phyloP scores from a whole-genome alignment of 2,797 vertebrate genomes.

The Silurus lanzhouensis region DNA sequence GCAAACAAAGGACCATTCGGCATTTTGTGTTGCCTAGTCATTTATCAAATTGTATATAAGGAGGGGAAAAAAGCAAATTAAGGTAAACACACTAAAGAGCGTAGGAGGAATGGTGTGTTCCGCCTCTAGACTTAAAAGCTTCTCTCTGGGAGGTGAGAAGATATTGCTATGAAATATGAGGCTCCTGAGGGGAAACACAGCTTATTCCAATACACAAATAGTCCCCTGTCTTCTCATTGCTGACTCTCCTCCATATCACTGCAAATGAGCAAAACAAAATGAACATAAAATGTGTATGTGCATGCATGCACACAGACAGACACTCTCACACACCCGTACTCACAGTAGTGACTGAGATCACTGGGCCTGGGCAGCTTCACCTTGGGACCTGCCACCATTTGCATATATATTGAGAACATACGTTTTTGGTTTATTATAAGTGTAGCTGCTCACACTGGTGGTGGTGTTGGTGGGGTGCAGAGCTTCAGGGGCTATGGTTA shows the following conservation, averaged over 20 bases:
- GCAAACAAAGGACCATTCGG: slow-evolving; percentile 33
- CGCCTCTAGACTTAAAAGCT: slow-evolving; percentile 44
- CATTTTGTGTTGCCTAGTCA: slow-evolving; percentile 25
- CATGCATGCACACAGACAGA: slow-evolving; percentile 35
- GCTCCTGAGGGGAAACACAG: slow-evolving; percentile 75
- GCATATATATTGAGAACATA: slow-evolving; percentile 92
- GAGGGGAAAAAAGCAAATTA: slow-evolving; percentile 26
- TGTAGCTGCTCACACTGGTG: slow-evolving; percentile 68
- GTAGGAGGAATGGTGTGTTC: slow-evolving; percentile 55
- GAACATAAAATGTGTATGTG: slow-evolving; percentile 30
- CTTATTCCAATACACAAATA: slow-evolving; percentile 80
- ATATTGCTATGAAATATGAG: slow-evolving; percentile 78
- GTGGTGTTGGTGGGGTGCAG: slow-evolving; percentile 12
- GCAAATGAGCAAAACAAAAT: slow-evolving; percentile 76
- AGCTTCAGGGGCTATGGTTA: slow-evolving; percentile 52
- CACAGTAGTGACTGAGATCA: slow-evolving; percentile 69
- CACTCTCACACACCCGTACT: not conserved
- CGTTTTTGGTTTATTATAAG: slow-evolving; percentile 83
- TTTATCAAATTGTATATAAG: slow-evolving; percentile 34
- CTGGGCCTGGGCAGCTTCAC: slow-evolving; percentile 75
- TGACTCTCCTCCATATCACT: slow-evolving; percentile 78
- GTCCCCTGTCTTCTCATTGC: slow-evolving; percentile 80
- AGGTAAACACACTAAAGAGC: slow-evolving; percentile 63
- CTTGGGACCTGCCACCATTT: slow-evolving; percentile 81
- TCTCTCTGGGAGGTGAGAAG: slow-evolving; percentile 74